Evolutionary conservation across 2,888 invertebrate genomes (phyloP), one percentile per base, ranked within the genome.

Genomic region (Tholera decimalis): DNA sequence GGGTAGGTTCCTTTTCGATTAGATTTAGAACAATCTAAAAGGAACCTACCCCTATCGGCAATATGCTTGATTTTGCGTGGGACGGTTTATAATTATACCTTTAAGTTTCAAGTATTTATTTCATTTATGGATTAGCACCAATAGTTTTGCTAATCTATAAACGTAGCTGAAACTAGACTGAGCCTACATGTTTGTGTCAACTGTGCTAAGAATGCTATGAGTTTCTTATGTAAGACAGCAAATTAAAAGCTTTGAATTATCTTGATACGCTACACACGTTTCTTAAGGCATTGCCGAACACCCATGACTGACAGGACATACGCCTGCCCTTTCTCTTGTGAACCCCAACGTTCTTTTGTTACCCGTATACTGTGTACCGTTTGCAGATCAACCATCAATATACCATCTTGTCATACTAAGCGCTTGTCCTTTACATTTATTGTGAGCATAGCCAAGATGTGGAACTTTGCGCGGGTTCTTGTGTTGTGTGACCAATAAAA

Each of bases 151-250:
- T 8, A 20, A 30, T 54, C 24, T 30, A 0, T 30, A 4, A 2
- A 15, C 60, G 37, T 46, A 28, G 39, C 5, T 3, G 18, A 18
- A 15, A n/a, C n/a, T n/a, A n/a, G n/a, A n/a, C n/a, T n/a, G n/a
- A 15, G 37, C 39, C 41, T 63, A 62, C 62, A 57, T 11, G 62
- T 51, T 55, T 62, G 76, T 73, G 69, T 70, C 62, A 66, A 8
- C 39, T 1, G n/a, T 41, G 39, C 73, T 65, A 71, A 47, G 50
- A 46, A 18, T 26, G 57, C 39, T 70, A 56, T 37, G 26, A 47
- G 1, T 0, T 8, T 28, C 26, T 24, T 49, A 59, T 26, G 28
- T 8, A 9, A 18, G 13, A 30, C n/a, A 28, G 13, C 22, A 11
- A n/a, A n/a, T n/a, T n/a, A n/a, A 7, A 41, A 54, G 0, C 15